Percentiles rank a stretch among this genome's conserved stretches.
These are phyloP conservation scores for Myzus persicae DNA, from an alignment of 1,140 invertebrate species.

Conservation along the genomic window DNA sequence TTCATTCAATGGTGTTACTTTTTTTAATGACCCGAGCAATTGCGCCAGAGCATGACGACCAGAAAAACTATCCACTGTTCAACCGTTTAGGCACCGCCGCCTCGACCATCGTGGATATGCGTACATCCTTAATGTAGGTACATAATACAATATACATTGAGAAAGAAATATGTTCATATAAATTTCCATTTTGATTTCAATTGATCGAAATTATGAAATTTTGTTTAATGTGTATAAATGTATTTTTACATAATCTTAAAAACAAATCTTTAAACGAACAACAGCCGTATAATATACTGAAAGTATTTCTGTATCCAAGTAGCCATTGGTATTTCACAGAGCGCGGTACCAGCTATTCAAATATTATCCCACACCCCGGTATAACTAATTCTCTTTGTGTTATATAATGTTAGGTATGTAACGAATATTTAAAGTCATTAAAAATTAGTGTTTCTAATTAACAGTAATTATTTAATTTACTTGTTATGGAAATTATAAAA, in stretches of 20 bases:
- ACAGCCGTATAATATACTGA: not conserved
- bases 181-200: not conserved
- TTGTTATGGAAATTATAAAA: slow-evolving; percentile 14
- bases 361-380: not conserved
- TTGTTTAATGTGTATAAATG: not conserved
- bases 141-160: not conserved
- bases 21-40: slow-evolving; percentile 45
- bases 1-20: slow-evolving; percentile 54
- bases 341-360: not conserved
- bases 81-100: slow-evolving; percentile 26
- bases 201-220: not conserved
- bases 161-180: not conserved
- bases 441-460: slow-evolving; percentile 34
- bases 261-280: not conserved
- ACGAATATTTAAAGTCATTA: slow-evolving; percentile 26
- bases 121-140: not conserved
- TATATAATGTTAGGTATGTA: not conserved
- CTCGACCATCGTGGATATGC: not conserved
- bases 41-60: slow-evolving; percentile 45
- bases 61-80: slow-evolving; percentile 53
- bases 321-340: not conserved
- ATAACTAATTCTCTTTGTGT: slow-evolving; percentile 11
- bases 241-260: not conserved
- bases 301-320: not conserved
- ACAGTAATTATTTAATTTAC: slow-evolving; percentile 31